Conservation (phyloP, 2,888 invertebrate genomes). For the Oligia fasciuncula region DNA sequence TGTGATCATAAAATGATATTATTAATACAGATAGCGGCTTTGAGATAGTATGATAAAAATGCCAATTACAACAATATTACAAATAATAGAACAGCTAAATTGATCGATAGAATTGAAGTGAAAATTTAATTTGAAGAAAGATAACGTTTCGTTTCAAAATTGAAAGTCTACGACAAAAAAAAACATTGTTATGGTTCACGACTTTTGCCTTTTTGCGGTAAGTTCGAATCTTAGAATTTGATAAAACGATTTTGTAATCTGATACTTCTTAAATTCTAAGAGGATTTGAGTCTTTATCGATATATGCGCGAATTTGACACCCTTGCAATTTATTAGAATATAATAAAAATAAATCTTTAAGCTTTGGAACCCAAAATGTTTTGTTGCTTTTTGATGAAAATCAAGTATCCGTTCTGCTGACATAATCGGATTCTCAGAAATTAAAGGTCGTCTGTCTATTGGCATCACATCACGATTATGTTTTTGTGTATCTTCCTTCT, state of each 20-base stretch:
- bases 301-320: constrained; percentile 45
- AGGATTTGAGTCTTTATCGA: constrained; percentile 47
- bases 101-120: constrained; percentile 27
- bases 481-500: constrained; percentile 14
- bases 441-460: constrained; percentile 27
- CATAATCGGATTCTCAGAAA: constrained; percentile 51
- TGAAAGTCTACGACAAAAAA: constrained; percentile 16
- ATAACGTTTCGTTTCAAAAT: constrained; percentile 40
- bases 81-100: constrained; percentile 30
- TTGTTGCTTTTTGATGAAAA: constrained; percentile 44
- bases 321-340: constrained; percentile 39
- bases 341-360: constrained; percentile 33
- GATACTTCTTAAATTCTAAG: constrained; percentile 50
- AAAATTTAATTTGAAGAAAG: constrained; percentile 25
- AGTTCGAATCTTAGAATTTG: constrained; percentile 12
- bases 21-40: neutral
- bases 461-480: constrained; percentile 1
- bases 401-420: constrained; percentile 22
- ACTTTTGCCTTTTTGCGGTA: constrained; percentile 40
- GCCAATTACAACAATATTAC: constrained; percentile 7
- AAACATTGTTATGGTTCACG: constrained; percentile 28
- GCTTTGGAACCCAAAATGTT: constrained; percentile 26
- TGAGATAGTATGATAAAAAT: neutral
- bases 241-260: constrained; percentile 44
- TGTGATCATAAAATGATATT: neutral